Base-by-base conservation (phyloP, 2,888 invertebrate genomes). In the Drosophila villosipedis region DNA sequence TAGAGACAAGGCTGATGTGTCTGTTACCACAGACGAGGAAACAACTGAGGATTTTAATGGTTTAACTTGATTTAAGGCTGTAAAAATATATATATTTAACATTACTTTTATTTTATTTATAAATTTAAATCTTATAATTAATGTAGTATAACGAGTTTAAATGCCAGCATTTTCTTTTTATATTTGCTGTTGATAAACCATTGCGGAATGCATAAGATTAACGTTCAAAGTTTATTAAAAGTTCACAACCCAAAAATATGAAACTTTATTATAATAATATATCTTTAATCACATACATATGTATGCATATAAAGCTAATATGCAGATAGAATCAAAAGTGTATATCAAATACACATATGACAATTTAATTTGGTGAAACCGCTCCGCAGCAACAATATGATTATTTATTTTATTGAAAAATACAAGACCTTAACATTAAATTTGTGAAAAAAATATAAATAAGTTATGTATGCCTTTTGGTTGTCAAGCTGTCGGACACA, bases 1-100 rank as follows among this genome's bases (percentile, higher is more conserved):
- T 41, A 35, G 49, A 54, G 50, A 30, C 41, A 54, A 28, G 47
- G 22, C 28, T 61, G 35, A 12, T 25, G 35, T 47, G 19, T 41
- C 28, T 30, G 22, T 28, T 43, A 43, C 31, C 43, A 22, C 16
- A 43, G n/a, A 4, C 3, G 14, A 6, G n/a, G 10, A 19, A 39
- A 14, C 19, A 25, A 14, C 55, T n/a, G 19, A 28, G n/a, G 57
- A 39, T 30, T 28, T 19, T 57, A 4, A n/a, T 57, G 28, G 4
- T 30, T 39, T 30, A 39, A 39, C 14, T 35, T 25, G 16, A 31
- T 47, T 25, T 49, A 25, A 47, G 22, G 3, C 14, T 3, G 14
- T 14, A 2, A 25, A 3, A 12, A 14, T 3, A 14, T 1, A 47
- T 22, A 22, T 25, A 25, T 28, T 2, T 49, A 25, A 39, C 33